A percentile compares a stretch with the other conserved stretches of the same genome.
phyloP scores from a whole-genome alignment of 1,140 invertebrate genomes.

The Cardiocondyla obscurior region DNA sequence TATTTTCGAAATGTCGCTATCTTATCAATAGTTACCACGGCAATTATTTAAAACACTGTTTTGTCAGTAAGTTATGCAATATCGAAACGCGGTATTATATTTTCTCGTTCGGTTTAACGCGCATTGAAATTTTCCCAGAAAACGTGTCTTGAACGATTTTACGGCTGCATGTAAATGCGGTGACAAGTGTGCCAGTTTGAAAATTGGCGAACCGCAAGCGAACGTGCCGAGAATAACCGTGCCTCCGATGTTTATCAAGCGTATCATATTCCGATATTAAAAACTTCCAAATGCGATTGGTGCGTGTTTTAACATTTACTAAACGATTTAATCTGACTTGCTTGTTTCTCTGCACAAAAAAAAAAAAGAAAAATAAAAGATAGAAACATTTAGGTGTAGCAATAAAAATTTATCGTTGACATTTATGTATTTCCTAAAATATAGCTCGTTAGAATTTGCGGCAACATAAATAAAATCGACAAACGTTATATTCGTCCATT shows the following conservation, averaged over 20 bases:
- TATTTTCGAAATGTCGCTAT: background rate
- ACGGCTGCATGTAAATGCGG: background rate
- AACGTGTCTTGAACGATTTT: background rate
- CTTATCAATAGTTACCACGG: background rate
- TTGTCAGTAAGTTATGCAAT: background rate
- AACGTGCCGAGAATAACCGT: slow-evolving; percentile 1
- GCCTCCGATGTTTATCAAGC: background rate
- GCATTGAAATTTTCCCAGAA: background rate
- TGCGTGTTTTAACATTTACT: background rate
- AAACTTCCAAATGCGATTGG: background rate
- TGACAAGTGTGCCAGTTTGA: background rate
- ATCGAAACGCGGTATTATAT: background rate
- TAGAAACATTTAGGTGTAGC: too few relatives aligned
- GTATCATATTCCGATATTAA: background rate
- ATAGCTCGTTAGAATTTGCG: too few relatives aligned
- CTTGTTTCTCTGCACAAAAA: too few relatives aligned
- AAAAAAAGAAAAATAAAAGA: too few relatives aligned
- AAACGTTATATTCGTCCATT: too few relatives aligned
- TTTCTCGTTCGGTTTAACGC: background rate
- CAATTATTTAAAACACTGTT: background rate
- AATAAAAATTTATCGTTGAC: too few relatives aligned
- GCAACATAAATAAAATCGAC: too few relatives aligned
- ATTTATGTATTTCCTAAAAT: too few relatives aligned
- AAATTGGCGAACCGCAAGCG: background rate
- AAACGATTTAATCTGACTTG: background rate